These are phyloP conservation scores for Cryptoblepharus egeriae DNA, from an alignment of 2,797 vertebrate genomes.

Conservation along the genomic window DNA sequence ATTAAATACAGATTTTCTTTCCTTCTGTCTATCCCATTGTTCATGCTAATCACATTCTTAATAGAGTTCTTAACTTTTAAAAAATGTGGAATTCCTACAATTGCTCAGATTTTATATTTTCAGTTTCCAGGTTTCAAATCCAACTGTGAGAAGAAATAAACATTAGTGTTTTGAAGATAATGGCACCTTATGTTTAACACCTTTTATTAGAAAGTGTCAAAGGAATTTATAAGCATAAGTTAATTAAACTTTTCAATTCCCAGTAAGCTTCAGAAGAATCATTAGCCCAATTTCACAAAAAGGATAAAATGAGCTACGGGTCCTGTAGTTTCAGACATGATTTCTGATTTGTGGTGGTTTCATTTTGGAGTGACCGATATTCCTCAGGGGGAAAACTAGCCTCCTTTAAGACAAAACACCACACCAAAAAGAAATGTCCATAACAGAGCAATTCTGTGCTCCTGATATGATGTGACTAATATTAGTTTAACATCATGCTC, in stretches of 20 bases:
- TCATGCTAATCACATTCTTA: conserved; percentile 66
- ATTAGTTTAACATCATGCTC: not conserved
- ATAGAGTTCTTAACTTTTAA: conserved; percentile 55
- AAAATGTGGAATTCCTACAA: conserved; percentile 36
- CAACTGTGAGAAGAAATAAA: conserved; percentile 64
- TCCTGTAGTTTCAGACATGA: not conserved
- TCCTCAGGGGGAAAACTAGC: conserved; percentile 45
- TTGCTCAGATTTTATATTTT: conserved; percentile 41
- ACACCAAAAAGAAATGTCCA: not conserved
- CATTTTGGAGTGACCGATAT: not conserved
- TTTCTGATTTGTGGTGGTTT: not conserved
- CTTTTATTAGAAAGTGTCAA: conserved; percentile 21
- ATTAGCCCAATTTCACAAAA: conserved; percentile 64
- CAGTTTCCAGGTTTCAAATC: conserved; percentile 57
- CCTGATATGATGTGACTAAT: not conserved
- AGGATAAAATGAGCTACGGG: not conserved
- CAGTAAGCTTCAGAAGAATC: conserved; percentile 51
- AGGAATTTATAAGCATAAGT: conserved; percentile 27
- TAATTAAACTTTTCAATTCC: conserved; percentile 36
- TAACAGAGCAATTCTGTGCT: not conserved
- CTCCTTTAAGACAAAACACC: conserved; percentile 22
- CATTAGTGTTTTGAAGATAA: conserved; percentile 42
- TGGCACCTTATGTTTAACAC: conserved; percentile 34
- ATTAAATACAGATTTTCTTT: conserved; percentile 53
- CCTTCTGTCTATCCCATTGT: conserved; percentile 52